Evolutionary conservation across 2,113 vertebrate genomes (phyloP).

Genomic region (Brienomyrus longianalis): DNA sequence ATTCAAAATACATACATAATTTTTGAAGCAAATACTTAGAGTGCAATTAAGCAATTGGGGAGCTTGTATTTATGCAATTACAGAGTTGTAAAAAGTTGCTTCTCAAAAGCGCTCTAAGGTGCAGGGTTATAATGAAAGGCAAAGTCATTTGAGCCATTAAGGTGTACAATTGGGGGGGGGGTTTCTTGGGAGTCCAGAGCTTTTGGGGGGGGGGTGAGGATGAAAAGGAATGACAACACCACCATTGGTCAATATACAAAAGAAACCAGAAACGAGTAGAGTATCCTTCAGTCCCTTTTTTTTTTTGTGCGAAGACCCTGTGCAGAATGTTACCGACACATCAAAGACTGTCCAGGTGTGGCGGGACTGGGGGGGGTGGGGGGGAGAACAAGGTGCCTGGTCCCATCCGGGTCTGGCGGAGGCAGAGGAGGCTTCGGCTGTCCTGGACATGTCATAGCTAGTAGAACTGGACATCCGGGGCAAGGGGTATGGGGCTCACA

Average conservation of each 20-base stretch:
- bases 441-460: conserved; percentile 39
- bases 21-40: not conserved
- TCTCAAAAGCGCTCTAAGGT: not conserved
- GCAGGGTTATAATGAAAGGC: not conserved
- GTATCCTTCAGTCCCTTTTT: not conserved
- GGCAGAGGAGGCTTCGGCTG: not conserved
- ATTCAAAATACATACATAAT: not conserved
- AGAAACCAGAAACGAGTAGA: not conserved
- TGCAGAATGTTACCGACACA: too few relatives aligned
- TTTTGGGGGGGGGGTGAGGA: not conserved
- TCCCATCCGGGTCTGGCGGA: not conserved
- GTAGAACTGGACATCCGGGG: conserved; percentile 80
- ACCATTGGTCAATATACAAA: not conserved
- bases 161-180: not conserved
- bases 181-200: not conserved
- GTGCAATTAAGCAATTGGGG: not conserved
- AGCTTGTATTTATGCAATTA: not conserved
- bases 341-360: not conserved
- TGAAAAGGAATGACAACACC: not conserved
- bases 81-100: not conserved
- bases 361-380: not conserved
- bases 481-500: conserved; percentile 79
- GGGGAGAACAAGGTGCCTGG: not conserved
- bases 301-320: not conserved
- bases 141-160: not conserved